Evolutionary conservation across 2,888 invertebrate genomes (phyloP), one percentile per base, ranked within the genome.

Genomic region (Leptothorax acervorum): DNA sequence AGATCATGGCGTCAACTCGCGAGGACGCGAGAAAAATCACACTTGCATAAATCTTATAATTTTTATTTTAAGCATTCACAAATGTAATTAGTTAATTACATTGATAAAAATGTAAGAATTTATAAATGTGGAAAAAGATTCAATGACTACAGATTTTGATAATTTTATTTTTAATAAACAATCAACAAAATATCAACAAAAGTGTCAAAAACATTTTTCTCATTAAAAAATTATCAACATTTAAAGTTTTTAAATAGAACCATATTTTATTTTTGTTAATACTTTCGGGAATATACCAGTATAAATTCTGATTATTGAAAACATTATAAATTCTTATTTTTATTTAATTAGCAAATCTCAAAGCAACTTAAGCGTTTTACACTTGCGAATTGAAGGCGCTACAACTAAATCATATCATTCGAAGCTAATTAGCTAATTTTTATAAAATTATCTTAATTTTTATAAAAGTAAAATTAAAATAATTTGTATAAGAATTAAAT

Each of bases 1-100:
- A 60, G 79, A 60, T 71, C 3, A 12, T 71, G 57, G 45, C 65
- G 12, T 71, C 9, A 57, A 23, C 12, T 71, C 35, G 28, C 18
- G 18, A n/a, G 11, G 11, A 68, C 15, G 39, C 18, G 23, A 23
- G 31, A 71, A 3, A 57, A 45, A 79, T 42, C 18, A n/a, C 35
- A 18, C 23, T 23, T 23, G 18, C 18, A 23, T 51, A 35, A 45
- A 62, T 62, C 9, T 51, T 2, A 35, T n/a, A n/a, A n/a, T 23
- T 62, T 39, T 51, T 23, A 45, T 23, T 15, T 62, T 1, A n/a
- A 23, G 12, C 31, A 11, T 4, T 23, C 5, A n/a, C 3, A 60
- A 73, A 42, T 12, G 6, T 45, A 18, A 60, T 23, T 23, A 23
- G 23, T 23, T 23, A 23, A 23, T 62, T 8, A 6, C 5, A n/a